These are phyloP conservation scores for Monodelphis domestica DNA, from an alignment of 2,797 vertebrate genomes.

Conservation along the genomic window DNA sequence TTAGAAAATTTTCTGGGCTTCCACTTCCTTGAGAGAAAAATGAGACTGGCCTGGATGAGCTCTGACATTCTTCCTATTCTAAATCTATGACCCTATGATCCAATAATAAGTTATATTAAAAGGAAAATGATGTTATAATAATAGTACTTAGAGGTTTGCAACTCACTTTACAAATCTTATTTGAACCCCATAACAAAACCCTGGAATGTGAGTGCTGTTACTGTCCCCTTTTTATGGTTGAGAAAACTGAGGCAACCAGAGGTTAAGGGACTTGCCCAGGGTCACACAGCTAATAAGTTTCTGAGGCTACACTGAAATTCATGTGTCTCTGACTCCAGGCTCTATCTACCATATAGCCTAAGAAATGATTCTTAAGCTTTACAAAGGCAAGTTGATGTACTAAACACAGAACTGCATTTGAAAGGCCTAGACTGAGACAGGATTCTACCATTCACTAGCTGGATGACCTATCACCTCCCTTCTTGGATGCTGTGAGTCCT, in stretches of 20 bases:
- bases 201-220: not conserved
- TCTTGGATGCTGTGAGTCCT: not conserved
- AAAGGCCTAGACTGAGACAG: not conserved
- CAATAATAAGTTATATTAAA: no score
- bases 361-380: not conserved
- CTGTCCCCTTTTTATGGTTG: not conserved
- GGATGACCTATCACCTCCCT: not conserved
- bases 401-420: not conserved
- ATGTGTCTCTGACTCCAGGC: not conserved
- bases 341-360: not conserved
- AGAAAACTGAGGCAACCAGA: no score
- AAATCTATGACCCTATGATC: not conserved
- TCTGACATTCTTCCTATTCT: not conserved
- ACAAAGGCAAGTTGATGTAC: not conserved
- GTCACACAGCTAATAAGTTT: not conserved
- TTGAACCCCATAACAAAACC: not conserved
- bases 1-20: not conserved
- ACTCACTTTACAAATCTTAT: not conserved
- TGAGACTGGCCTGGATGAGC: not conserved
- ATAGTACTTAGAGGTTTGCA: not conserved
- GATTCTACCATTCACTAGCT: not conserved
- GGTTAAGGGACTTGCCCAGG: no score
- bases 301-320: not conserved
- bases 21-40: not conserved
- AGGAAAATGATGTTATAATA: not conserved